These are phyloP conservation scores for Trichopoda pennipes DNA, from an alignment of 2,888 invertebrate genomes.

Conservation along the genomic window DNA sequence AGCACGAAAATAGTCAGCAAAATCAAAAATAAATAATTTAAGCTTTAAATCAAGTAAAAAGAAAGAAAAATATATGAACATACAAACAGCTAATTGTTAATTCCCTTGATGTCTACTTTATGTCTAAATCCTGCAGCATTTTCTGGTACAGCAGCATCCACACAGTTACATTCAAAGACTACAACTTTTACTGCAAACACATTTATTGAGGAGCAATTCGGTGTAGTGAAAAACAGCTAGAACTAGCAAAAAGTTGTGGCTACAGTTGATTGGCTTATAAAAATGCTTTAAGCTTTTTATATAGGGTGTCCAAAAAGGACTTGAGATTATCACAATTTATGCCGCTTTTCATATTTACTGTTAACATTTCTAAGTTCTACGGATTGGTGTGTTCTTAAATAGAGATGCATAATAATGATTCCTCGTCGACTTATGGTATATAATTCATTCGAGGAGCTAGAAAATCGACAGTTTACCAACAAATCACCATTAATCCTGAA, in stretches of 20 bases:
- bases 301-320: too few species aligned
- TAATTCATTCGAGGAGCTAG: too few species aligned
- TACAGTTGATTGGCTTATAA: conserved; percentile 51
- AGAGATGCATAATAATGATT: too few species aligned
- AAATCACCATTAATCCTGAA: too few species aligned
- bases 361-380: too few species aligned
- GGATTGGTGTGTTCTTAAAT: too few species aligned
- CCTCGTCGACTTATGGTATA: too few species aligned
- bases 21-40: conserved; percentile 24
- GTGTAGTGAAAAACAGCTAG: background rate
- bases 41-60: background rate
- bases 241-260: conserved; percentile 10
- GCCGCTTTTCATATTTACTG: too few species aligned
- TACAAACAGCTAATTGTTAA: conserved; percentile 41
- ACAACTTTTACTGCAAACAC: background rate
- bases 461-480: too few species aligned
- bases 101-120: conserved; percentile 61
- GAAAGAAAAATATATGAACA: background rate
- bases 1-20: background rate
- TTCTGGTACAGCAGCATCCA: background rate
- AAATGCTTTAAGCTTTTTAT: conserved; percentile 33
- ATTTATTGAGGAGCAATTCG: background rate
- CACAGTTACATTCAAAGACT: background rate
- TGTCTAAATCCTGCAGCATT: conserved; percentile 60
- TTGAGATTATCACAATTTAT: too few species aligned